Evolutionary conservation across 2,888 invertebrate genomes (phyloP).

Genomic region (Thyatira batis): DNA sequence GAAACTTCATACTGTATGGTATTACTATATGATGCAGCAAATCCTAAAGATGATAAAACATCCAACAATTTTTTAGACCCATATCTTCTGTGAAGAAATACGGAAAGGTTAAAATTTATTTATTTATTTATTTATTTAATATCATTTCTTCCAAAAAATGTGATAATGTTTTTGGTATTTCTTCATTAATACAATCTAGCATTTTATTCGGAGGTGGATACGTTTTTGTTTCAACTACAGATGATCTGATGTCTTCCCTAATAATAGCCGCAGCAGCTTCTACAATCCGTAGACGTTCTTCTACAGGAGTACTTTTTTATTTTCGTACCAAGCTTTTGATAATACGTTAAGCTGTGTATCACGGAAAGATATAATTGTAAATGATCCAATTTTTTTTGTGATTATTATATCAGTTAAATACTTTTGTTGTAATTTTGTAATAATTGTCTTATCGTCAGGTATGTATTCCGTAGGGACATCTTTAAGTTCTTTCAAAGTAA

Average conservation of each 20-base stretch:
- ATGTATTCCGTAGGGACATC: slow-evolving; percentile 40
- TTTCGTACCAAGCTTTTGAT: slow-evolving; percentile 48
- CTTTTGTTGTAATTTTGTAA: slow-evolving; percentile 40
- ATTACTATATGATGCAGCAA: slow-evolving; percentile 43
- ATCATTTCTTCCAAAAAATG: no score
- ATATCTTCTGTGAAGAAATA: slow-evolving; percentile 38
- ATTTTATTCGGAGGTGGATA: slow-evolving; percentile 49
- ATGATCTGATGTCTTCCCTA: slow-evolving; percentile 49
- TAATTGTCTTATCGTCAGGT: slow-evolving; percentile 44
- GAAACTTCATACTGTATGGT: slow-evolving; percentile 37
- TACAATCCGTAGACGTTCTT: slow-evolving; percentile 44
- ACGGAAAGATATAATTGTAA: slow-evolving; percentile 46
- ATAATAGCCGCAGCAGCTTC: slow-evolving; percentile 53
- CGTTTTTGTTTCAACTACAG: slow-evolving; percentile 40
- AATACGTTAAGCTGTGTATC: slow-evolving; percentile 42
- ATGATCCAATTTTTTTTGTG: slow-evolving; percentile 36
- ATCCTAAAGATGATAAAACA: slow-evolving; percentile 43
- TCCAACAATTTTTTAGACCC: slow-evolving; percentile 43
- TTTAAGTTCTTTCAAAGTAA: slow-evolving; percentile 49
- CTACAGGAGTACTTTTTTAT: slow-evolving; percentile 37
- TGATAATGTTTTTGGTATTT: slow-evolving; percentile 39
- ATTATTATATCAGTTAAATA: slow-evolving; percentile 38
- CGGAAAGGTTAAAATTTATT: no score
- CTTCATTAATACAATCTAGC: slow-evolving; percentile 31
- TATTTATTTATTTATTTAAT: no score